phyloP scores from a whole-genome alignment of 2,888 invertebrate species.

The Salticus scenicus region DNA sequence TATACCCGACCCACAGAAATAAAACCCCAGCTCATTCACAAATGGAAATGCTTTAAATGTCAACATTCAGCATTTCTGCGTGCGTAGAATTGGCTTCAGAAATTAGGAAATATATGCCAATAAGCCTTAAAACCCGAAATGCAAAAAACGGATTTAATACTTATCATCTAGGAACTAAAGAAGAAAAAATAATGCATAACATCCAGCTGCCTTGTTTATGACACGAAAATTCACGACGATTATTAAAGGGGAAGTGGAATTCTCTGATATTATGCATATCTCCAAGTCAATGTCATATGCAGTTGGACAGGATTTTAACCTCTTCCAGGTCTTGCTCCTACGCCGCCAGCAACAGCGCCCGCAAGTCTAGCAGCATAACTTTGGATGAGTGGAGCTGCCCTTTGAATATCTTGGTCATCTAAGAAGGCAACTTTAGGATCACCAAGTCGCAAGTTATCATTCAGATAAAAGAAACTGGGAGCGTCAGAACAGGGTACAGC shows the following conservation, averaged over 20 bases:
- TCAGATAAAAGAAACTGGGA: slow-evolving; percentile 70
- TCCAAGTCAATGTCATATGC: neutral
- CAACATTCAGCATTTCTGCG: no score
- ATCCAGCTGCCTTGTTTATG: neutral
- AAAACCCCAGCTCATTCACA: no score
- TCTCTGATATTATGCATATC: slow-evolving; percentile 3
- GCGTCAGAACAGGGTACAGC: slow-evolving; percentile 68
- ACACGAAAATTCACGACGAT: no score
- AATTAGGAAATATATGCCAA: no score
- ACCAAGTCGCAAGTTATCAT: slow-evolving; percentile 67
- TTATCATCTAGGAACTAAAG: neutral
- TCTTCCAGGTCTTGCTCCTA: neutral
- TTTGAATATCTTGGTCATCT: slow-evolving; percentile 65
- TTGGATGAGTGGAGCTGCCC: slow-evolving; percentile 67
- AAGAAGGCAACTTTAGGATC: slow-evolving; percentile 65
- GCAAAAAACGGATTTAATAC: no score
- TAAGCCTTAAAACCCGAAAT: no score
- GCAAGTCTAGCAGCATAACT: slow-evolving; percentile 29
- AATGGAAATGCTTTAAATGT: no score
- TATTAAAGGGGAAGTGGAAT: no score
- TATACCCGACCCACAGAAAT: no score
- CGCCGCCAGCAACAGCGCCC: slow-evolving; percentile 10
- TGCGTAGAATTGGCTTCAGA: no score
- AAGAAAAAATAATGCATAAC: neutral
- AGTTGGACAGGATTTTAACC: slow-evolving; percentile 21